Evolutionary conservation across 2,797 vertebrate genomes (phyloP).

Genomic region (Trachurus trachurus): DNA sequence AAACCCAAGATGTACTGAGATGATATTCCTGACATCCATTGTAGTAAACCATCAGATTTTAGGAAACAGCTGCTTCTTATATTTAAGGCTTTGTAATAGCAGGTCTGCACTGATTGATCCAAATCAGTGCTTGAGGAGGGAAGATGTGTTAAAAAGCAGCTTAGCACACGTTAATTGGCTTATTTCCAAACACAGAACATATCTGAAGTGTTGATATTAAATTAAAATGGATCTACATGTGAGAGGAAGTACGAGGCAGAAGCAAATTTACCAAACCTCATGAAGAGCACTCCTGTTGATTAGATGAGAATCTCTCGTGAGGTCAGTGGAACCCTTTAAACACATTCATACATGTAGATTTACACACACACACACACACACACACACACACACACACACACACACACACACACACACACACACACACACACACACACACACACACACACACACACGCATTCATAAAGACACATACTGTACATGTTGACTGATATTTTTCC

Average conservation of each 20-base stretch:
- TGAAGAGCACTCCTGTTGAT: constrained; percentile 63
- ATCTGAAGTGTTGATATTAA: constrained; percentile 45
- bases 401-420: no score
- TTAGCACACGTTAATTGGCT: constrained; percentile 15
- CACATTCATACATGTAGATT: constrained; percentile 43
- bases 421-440: no score
- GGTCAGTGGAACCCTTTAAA: constrained; percentile 41
- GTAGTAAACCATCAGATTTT: not conserved
- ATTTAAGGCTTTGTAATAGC: not conserved
- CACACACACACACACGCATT: no score
- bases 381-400: no score
- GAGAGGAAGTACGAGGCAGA: constrained; percentile 42
- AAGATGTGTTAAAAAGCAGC: constrained; percentile 22
- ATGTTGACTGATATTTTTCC: constrained; percentile 30
- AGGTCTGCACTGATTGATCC: not conserved
- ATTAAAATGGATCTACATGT: constrained; percentile 40
- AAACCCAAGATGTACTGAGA: not conserved
- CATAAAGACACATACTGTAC: not conserved
- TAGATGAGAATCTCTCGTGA: constrained; percentile 53
- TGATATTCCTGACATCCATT: not conserved
- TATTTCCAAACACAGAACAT: constrained; percentile 30
- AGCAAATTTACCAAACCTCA: constrained; percentile 44
- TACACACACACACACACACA: no score
- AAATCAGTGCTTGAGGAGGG: constrained; percentile 8
- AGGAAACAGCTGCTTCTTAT: not conserved